These are phyloP conservation scores for Daboia siamensis DNA, from an alignment of 2,113 vertebrate genomes.

Conservation along the genomic window DNA sequence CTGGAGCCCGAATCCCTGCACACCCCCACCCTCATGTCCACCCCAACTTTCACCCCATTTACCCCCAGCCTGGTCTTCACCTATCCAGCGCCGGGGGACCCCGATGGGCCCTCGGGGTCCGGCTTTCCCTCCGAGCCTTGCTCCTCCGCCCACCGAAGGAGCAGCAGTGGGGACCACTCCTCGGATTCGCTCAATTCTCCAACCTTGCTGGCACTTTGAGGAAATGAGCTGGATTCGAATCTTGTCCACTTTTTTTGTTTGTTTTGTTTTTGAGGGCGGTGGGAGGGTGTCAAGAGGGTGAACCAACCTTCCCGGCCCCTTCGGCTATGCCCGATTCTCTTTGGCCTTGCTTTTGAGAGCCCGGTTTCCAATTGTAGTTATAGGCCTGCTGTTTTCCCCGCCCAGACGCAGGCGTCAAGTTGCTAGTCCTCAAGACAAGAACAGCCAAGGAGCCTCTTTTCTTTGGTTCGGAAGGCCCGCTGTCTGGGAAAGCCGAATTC, in stretches of 20 bases:
- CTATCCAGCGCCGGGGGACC: slow-evolving; percentile 75
- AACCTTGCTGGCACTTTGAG: slow-evolving; percentile 79
- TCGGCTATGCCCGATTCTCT: slow-evolving; percentile 17
- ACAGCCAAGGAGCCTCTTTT: background rate
- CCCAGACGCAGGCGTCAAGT: background rate
- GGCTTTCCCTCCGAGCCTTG: slow-evolving; percentile 65
- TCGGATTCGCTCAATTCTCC: slow-evolving; percentile 86
- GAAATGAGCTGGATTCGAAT: background rate
- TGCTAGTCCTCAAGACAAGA: background rate
- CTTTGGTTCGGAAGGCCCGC: too few species aligned
- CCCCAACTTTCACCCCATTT: slow-evolving; percentile 83
- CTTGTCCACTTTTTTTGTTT: background rate
- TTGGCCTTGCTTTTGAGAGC: background rate
- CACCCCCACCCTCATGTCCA: slow-evolving; percentile 82
- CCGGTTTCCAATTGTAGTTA: background rate
- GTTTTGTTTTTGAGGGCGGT: rapidly evolving
- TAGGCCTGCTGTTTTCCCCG: too few species aligned
- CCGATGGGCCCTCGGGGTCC: slow-evolving; percentile 38
- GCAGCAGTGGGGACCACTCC: slow-evolving; percentile 82
- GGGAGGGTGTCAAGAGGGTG: background rate
- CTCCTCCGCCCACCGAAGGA: slow-evolving; percentile 82
- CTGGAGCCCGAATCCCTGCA: slow-evolving; percentile 82
- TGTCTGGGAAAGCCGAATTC: background rate
- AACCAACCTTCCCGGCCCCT: background rate
- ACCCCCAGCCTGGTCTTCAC: slow-evolving; percentile 81